Conservation (phyloP, 2,888 invertebrate species). For the Branchipolynoe longqiensis region DNA sequence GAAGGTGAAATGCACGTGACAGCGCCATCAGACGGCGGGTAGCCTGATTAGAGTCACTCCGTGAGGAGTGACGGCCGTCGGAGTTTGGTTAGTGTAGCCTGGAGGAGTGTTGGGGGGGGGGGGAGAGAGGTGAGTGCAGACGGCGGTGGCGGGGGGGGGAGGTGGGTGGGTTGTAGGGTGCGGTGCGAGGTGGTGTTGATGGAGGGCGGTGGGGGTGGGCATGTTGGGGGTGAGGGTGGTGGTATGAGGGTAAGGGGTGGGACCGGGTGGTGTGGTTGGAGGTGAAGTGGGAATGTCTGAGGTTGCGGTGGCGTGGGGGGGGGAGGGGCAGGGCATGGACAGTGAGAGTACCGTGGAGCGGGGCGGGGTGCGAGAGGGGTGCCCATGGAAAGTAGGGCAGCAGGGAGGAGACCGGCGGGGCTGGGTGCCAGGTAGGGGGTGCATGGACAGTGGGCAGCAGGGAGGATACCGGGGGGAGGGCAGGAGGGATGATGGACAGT, state of each 20-base stretch:
- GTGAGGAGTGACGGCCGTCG: no score
- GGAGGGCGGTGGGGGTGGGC: background rate
- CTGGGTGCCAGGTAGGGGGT: background rate
- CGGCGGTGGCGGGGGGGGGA: background rate
- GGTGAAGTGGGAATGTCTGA: background rate
- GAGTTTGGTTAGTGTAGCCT: no score
- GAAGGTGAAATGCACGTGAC: no score
- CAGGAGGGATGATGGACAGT: background rate
- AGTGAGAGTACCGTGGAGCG: background rate
- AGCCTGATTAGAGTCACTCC: no score
- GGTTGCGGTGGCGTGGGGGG: background rate
- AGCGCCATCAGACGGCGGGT: no score
- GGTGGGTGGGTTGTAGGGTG: no score
- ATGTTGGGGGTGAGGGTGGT: background rate
- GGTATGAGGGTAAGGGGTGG: background rate
- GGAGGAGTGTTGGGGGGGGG: no score
- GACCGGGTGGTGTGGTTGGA: background rate
- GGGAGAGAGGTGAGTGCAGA: no score
- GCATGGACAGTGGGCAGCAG: conserved; percentile 3
- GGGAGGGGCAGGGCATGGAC: background rate
- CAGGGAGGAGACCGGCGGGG: background rate
- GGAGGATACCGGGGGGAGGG: background rate
- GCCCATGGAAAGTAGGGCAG: background rate
- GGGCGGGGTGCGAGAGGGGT: background rate
- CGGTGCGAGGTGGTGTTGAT: background rate